Base-by-base conservation (phyloP, 2,113 vertebrate genomes). In the Lonchura striata region DNA sequence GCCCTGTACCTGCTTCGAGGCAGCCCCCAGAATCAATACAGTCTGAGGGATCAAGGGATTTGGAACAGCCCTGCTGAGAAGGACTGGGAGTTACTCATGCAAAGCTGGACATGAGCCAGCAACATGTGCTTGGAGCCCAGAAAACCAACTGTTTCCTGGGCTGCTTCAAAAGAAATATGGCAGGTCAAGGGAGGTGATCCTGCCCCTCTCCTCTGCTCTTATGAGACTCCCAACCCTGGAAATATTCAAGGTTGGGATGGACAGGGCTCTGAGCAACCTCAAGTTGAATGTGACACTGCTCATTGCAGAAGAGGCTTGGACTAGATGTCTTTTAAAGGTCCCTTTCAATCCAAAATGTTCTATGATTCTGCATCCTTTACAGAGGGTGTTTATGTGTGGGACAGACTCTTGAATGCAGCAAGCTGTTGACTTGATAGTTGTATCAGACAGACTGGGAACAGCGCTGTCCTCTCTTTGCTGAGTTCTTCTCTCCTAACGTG, bases 1-100 rank as follows among this genome's bases (percentile, higher is more conserved):
- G 23, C 52, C 13, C 30, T 79, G 37, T 16, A 30, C 3, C 5
- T 21, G 20, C 3, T 4, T 22, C 0, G 0, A 8, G 66, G 25
- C 8, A 66, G 53, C 2, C 11, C 15, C 4, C 2, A 1, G 22
- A 7, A 70, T 13, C 23, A 47, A 6, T 20, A 44, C 4, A 59
- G 22, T 11, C 44, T 54, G 18, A 28, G 53, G 35, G 17, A 77
- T 49, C 23, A 42, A 37, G 10, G 13, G 23, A 22, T 6, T 47
- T 30, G 66, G 31, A 76, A 31, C 9, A 95, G 63, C 9, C 3
- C 50, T 42, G 15, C 4, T 16, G 4, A 80, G 41, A 33, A 65
- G 7, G 17, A 63, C 11, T 19, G 13, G 9, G 16, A 10, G 18
- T 5, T 77, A 28, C 5, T 20, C 9, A 39, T 44, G 15, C 68